Percentiles rank a stretch among this genome's conserved stretches.
phyloP scores from a whole-genome alignment of 2,113 vertebrate genomes.

The Festucalex cinctus region DNA sequence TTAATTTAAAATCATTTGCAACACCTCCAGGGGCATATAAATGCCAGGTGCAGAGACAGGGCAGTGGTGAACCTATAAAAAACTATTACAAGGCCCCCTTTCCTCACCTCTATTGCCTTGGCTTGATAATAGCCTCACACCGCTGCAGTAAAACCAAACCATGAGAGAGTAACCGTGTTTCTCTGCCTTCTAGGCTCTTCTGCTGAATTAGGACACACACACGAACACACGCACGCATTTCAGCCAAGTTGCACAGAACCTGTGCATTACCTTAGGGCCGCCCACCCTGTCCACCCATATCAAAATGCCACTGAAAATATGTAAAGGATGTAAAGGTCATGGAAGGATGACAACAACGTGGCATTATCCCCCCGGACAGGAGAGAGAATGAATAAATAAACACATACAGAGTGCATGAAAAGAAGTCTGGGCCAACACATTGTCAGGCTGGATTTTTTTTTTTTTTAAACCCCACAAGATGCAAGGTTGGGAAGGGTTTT shows the following conservation, averaged over 20 bases:
- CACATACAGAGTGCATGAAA: constrained; percentile 24
- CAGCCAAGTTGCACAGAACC: constrained; percentile 36
- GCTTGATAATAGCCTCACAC: constrained; percentile 71
- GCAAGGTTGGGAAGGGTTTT: background rate
- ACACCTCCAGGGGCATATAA: constrained; percentile 72
- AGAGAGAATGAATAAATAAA: constrained; percentile 33
- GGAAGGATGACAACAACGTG: constrained; percentile 52
- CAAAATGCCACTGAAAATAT: constrained; percentile 50
- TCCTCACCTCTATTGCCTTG: constrained; percentile 67
- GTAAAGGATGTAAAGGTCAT: constrained; percentile 35
- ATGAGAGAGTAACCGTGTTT: constrained; percentile 50
- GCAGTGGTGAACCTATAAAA: constrained; percentile 75
- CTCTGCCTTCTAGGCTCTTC: constrained; percentile 55
- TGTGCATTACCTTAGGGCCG: constrained; percentile 29
- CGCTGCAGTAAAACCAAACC: constrained; percentile 58
- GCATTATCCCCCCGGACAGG: constrained; percentile 45
- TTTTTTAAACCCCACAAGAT: constrained; percentile 24
- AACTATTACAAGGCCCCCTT: constrained; percentile 74
- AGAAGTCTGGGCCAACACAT: constrained; percentile 9
- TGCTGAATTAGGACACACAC: constrained; percentile 45
- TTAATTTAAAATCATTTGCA: constrained; percentile 78
- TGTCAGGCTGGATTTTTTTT: constrained; percentile 15
- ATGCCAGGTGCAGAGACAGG: constrained; percentile 72
- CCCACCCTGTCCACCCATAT: constrained; percentile 34
- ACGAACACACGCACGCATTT: constrained; percentile 11